Base-by-base conservation (phyloP, 2,888 invertebrate genomes). In the Noctua comes region DNA sequence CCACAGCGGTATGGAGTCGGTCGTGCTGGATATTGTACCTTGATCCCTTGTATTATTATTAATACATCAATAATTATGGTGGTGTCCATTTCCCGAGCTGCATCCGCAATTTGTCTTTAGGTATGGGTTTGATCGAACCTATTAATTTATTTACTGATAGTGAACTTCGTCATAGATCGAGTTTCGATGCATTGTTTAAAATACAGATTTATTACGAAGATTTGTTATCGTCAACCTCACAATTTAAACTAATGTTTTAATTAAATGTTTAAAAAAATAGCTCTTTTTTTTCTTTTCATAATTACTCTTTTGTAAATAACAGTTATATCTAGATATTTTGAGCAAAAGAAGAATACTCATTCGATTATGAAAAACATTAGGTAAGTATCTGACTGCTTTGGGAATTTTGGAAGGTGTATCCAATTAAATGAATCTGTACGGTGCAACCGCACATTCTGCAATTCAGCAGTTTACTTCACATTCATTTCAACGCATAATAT, bases 181-280 rank as follows among this genome's bases (percentile, higher is more conserved):
- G 43, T n/a, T n/a, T 46, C 18, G 4, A 72, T 21, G 2, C 24
- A 68, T 11, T n/a, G 11, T 72, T 72, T 46, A 21, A 5, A n/a
- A 57, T 11, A 48, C 48, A 48, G 3, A 51, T 10, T 21, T 68
- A 43, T 72, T 43, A 27, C 24, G 24, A 27, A 7, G 1, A 10
- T 72, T 68, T 43, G 16, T 18, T 31, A 24, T 24, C 24, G 10
- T 6, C 16, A 36, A 46, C n/a, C 8, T n/a, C 1, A n/a, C 46
- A 43, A 31, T 46, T 24, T 31, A 18, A 18, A 46, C 36, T 46
- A 36, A n/a, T 21, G 8, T 71, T 48, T 46, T 71, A 16, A 73
- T 71, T 48, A 73, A 48, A 73, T n/a, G 21, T 46, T 73, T 0
- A 46, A 46, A 46, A 31, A 73, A 71, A 51, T 57, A 57, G n/a